Conservation (phyloP, 2,797 vertebrate species). For the Cheirogaleus major region DNA sequence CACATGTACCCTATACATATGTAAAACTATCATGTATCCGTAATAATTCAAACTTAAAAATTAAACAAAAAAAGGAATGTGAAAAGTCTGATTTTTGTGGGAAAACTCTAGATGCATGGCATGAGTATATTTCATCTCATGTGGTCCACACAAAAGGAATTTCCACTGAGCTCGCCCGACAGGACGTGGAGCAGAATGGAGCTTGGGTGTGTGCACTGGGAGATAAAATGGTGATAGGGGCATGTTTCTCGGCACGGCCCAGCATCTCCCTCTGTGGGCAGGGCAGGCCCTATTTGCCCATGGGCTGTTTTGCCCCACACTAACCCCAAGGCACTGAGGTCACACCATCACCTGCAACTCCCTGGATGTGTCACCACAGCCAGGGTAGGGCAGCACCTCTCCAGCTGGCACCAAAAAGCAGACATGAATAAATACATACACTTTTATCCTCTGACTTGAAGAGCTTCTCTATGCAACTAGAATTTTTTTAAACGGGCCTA, state of each 20-base stretch:
- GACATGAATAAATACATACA: background rate
- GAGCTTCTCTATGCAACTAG: background rate
- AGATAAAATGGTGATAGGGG: constrained; percentile 46
- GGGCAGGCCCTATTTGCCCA: constrained; percentile 32
- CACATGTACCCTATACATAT: no score
- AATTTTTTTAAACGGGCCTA: background rate
- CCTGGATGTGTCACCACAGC: background rate
- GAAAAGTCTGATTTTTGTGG: background rate
- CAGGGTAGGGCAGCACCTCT: background rate
- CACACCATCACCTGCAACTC: background rate
- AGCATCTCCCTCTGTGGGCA: background rate
- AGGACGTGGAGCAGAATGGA: background rate
- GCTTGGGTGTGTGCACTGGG: background rate
- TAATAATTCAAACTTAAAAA: no score
- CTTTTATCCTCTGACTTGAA: background rate
- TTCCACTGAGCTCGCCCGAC: background rate
- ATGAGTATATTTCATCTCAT: background rate
- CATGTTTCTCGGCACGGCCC: background rate
- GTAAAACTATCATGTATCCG: background rate
- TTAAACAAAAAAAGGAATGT: background rate
- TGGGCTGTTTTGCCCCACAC: background rate
- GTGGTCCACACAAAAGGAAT: background rate
- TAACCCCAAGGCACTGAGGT: background rate
- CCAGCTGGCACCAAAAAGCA: background rate
- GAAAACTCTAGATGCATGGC: background rate